Percentiles rank a stretch among this genome's conserved stretches.
Conservation (phyloP, 2,888 invertebrate species). For the Drosophila imparisetae region DNA sequence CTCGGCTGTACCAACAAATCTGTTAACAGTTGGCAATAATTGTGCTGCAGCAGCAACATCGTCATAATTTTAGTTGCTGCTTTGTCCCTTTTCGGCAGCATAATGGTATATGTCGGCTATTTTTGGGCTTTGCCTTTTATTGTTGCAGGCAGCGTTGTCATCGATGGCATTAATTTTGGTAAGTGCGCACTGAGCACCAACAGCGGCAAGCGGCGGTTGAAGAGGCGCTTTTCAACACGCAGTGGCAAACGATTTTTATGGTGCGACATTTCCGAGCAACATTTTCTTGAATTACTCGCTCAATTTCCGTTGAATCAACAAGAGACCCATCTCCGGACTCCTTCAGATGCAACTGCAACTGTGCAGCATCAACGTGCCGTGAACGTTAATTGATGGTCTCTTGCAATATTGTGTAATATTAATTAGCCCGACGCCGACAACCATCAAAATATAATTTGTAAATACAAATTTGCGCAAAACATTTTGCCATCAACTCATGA, state of each 20-base stretch:
- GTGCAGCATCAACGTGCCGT: conserved; percentile 14
- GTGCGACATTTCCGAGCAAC: conserved; percentile 73
- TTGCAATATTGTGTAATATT: conserved; percentile 67
- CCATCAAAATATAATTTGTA: conserved; percentile 60
- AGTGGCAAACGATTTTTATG: conserved; percentile 69
- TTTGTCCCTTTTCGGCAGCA: conserved; percentile 65
- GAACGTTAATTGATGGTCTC: conserved; percentile 55
- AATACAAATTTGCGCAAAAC: conserved; percentile 20
- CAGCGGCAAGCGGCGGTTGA: conserved; percentile 20
- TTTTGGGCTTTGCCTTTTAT: conserved; percentile 69
- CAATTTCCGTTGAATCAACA: conserved; percentile 82
- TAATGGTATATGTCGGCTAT: conserved; percentile 54
- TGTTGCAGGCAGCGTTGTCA: conserved; percentile 78
- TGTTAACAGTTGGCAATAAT: conserved; percentile 84
- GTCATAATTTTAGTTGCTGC: conserved; percentile 77
- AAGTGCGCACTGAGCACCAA: conserved; percentile 41
- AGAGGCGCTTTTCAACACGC: conserved; percentile 66
- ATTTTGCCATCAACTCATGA: conserved; percentile 18
- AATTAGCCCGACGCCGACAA: conserved; percentile 59
- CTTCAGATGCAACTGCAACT: conserved; percentile 15
- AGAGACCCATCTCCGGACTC: conserved; percentile 15
- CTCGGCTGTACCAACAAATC: conserved; percentile 79
- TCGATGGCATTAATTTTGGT: conserved; percentile 74
- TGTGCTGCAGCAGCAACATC: conserved; percentile 71
- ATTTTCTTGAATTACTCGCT: conserved; percentile 79